Conservation (phyloP, 2,113 vertebrate species). For the Bettongia penicillata region DNA sequence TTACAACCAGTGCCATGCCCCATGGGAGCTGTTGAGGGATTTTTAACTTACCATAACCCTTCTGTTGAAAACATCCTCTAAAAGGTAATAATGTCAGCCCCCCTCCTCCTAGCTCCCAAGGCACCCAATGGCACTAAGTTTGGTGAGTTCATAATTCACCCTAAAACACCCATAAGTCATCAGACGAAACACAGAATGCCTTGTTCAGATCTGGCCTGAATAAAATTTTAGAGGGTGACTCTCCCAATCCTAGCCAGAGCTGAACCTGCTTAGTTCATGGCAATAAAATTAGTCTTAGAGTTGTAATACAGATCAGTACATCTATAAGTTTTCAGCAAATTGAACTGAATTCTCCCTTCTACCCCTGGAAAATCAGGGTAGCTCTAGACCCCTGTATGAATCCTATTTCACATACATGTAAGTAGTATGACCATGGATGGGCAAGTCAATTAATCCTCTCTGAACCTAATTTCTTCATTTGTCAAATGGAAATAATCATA, state of each 20-base stretch:
- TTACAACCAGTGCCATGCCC: neutral
- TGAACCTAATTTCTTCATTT: neutral
- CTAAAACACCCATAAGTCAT: neutral
- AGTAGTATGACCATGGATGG: neutral
- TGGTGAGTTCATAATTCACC: neutral
- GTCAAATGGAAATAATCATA: neutral
- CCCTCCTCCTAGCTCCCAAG: too few species aligned
- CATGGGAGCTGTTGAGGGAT: neutral
- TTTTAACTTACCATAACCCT: neutral
- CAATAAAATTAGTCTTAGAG: neutral
- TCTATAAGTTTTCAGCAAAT: neutral
- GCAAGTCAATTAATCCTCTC: too few species aligned
- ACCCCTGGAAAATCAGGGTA: neutral
- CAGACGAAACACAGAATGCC: neutral
- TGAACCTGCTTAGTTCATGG: neutral
- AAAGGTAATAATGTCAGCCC: neutral
- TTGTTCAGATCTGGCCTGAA: neutral
- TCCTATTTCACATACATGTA: neutral
- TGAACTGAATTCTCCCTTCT: neutral
- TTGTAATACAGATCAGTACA: neutral
- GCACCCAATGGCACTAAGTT: neutral
- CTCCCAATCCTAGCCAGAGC: neutral
- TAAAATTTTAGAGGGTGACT: neutral
- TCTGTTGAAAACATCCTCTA: neutral
- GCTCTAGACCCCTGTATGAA: neutral